Evolutionary conservation across 2,888 invertebrate genomes (phyloP).

Genomic region (Drosophila siamana): DNA sequence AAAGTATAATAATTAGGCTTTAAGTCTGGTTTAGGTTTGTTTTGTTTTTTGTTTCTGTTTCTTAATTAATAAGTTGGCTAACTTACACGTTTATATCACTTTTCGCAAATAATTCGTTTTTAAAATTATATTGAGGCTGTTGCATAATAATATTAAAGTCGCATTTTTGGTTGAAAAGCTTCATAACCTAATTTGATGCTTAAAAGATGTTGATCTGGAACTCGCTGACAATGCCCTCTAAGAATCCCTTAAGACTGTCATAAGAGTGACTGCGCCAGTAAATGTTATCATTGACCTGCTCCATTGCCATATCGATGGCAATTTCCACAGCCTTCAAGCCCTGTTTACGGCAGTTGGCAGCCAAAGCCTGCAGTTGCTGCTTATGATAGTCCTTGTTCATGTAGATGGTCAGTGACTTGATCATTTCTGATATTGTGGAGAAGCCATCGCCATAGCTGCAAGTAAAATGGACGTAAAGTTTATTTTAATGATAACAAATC

Average conservation of each 20-base stretch:
- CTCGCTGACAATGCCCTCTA: conserved; percentile 84
- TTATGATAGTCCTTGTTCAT: conserved; percentile 86
- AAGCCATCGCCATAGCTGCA: conserved; percentile 87
- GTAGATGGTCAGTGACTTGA: conserved; percentile 86
- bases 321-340: conserved; percentile 82
- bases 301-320: conserved; percentile 83
- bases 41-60: conserved; percentile 22
- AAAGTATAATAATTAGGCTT: conserved; percentile 15
- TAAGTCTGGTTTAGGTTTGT: background rate
- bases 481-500: too few relatives aligned
- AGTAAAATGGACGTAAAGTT: background rate
- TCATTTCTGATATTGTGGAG: conserved; percentile 86
- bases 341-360: conserved; percentile 79
- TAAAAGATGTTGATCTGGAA: conserved; percentile 84
- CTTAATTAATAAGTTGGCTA: conserved; percentile 74
- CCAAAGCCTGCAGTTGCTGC: conserved; percentile 83
- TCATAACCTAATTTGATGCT: conserved; percentile 36
- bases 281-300: conserved; percentile 85
- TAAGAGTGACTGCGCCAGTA: conserved; percentile 85
- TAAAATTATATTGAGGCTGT: conserved; percentile 75
- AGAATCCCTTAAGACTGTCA: conserved; percentile 82
- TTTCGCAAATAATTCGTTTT: conserved; percentile 81
- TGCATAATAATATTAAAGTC: conserved; percentile 62
- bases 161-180: conserved; percentile 60
- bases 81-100: conserved; percentile 84